Conservation (phyloP, 2,888 invertebrate genomes). For the Tipula confusa region DNA sequence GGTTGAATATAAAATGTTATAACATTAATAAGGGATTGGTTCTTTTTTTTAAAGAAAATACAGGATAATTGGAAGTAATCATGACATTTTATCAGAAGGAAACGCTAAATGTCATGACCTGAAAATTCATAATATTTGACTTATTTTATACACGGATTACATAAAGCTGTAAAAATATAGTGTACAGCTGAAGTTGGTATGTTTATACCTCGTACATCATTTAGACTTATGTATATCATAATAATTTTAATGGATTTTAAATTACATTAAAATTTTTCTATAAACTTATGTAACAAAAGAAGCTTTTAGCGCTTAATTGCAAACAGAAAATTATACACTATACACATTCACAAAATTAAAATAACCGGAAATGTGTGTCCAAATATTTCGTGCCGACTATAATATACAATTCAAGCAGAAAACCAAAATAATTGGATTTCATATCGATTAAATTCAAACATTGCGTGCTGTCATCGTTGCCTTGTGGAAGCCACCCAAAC, state of each 20-base stretch:
- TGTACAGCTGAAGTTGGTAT: not conserved
- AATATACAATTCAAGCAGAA: not conserved
- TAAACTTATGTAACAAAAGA: not conserved
- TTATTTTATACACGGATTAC: not conserved
- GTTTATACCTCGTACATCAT: not conserved
- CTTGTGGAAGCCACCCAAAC: not conserved
- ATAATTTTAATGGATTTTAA: constrained; percentile 1
- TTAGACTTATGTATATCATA: not conserved
- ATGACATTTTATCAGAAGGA: not conserved
- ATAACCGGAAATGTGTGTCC: not conserved
- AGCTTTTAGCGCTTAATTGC: not conserved
- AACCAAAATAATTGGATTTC: not conserved
- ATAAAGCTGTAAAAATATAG: not conserved
- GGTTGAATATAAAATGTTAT: constrained; percentile 7
- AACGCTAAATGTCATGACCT: not conserved
- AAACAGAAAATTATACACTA: not conserved
- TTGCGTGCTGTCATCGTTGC: not conserved
- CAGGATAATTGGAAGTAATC: constrained; percentile 14
- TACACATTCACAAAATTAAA: not conserved
- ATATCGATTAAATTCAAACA: not conserved
- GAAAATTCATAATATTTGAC: not conserved
- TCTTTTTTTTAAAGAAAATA: constrained; percentile 8
- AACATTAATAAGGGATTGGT: not conserved
- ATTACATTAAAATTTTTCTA: not conserved
- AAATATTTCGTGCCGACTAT: not conserved